Base-by-base conservation (phyloP, 2,113 vertebrate species). In the Xiphophorus couchianus region DNA sequence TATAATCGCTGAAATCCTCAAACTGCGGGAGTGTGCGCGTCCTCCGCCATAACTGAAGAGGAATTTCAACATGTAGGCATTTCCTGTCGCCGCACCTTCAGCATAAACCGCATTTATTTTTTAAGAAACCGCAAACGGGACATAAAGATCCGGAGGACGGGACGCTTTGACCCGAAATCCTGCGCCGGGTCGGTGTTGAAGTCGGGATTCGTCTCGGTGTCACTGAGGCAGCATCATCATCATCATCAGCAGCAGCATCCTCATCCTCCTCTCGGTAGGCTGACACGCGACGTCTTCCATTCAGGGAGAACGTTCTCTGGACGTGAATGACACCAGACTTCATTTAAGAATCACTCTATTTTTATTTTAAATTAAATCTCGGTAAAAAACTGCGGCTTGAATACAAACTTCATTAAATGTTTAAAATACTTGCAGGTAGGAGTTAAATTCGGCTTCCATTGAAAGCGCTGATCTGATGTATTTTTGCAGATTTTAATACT, bases 171-270 rank as follows among this genome's bases (percentile, higher is more conserved):
- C 67, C 71, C 42, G 4, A 58, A 74, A 66, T 64, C 39, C 78
- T 70, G 71, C 87, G 71, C 64, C 78, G 85, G 89, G 84, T 91
- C 68, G 83, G 89, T 82, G 67, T 25, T 22, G 14, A 17, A 14
- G 0, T 19, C 13, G 44, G 60, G 48, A 8, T 44, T 51, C 37
- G 8, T 13, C 22, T 2, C n/a, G 65, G 62, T 31, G 29, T 25
- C 42, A 1, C 14, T 4, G 42, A 44, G 44, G 44, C 73, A 75
- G 29, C 71, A 58, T 62, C 79, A 79, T 0, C 33, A 35, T 1
- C 31, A 33, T 1, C 31, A 7, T 33, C 31, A 30, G 2, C 30
- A 30, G 2, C 30, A 30, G 2, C 30, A 33, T 33, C 31, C 0
- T 74, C 30, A 33, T 33, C 31, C 0, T 74, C 69, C n/a, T 48